Conservation (phyloP, 1,140 invertebrate species). For the Galleria mellonella region DNA sequence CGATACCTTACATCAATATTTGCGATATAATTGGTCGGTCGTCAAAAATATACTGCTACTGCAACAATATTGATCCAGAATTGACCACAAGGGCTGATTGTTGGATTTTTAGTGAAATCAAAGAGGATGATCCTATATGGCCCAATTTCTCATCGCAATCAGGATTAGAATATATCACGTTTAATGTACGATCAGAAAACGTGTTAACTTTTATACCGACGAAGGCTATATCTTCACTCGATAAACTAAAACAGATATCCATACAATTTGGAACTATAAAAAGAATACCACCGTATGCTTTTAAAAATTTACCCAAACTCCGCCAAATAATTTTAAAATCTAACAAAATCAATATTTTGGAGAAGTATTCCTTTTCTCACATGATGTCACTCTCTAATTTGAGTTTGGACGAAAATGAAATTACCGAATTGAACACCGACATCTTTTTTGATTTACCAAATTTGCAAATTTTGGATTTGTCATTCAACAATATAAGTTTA, state of each 20-base stretch:
- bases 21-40: constrained; percentile 62
- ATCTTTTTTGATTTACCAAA: constrained; percentile 82
- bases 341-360: constrained; percentile 80
- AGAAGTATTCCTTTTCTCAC: constrained; percentile 80
- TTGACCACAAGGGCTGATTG: constrained; percentile 72
- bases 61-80: constrained; percentile 57
- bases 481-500: constrained; percentile 82
- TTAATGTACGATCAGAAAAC: constrained; percentile 80
- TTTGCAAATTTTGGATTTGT: constrained; percentile 79
- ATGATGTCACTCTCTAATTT: constrained; percentile 79
- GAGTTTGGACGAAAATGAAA: constrained; percentile 82
- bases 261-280: constrained; percentile 83
- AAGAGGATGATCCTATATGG: constrained; percentile 81
- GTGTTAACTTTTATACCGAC: constrained; percentile 81
- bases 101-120: constrained; percentile 79
- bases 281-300: constrained; percentile 79
- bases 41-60: constrained; percentile 68
- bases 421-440: constrained; percentile 81
- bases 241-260: constrained; percentile 78
- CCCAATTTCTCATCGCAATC: constrained; percentile 81
- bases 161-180: constrained; percentile 78
- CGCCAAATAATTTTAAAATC: constrained; percentile 80
- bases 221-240: constrained; percentile 78
- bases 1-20: constrained; percentile 59
- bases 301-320: constrained; percentile 81